These are phyloP conservation scores for Pseudochromis fuscus DNA, from an alignment of 2,797 vertebrate species.

Conservation along the genomic window DNA sequence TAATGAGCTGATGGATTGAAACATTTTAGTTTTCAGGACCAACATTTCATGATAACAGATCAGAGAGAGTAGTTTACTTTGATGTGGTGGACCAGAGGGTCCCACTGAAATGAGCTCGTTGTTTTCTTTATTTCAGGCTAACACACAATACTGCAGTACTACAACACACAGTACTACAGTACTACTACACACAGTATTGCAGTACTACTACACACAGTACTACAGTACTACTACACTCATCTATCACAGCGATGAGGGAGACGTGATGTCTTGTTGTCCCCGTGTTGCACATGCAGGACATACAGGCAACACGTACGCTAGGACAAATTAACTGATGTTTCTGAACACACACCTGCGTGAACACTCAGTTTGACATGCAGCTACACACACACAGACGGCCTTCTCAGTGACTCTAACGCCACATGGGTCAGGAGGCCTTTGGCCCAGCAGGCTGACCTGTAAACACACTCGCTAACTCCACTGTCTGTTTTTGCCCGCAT, in stretches of 20 bases:
- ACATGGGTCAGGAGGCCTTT: constrained; percentile 58
- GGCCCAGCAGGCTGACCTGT: constrained; percentile 44
- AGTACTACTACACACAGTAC: too few species aligned
- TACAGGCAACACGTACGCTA: too few species aligned
- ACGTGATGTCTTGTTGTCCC: neutral
- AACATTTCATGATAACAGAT: neutral
- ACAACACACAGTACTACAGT: too few species aligned
- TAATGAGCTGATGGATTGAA: neutral
- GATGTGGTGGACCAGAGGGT: neutral
- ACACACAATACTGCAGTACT: neutral
- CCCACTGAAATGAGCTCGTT: neutral
- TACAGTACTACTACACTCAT: too few species aligned
- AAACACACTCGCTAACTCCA: constrained; percentile 59
- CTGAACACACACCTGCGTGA: constrained; percentile 55
- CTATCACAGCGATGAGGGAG: too few species aligned
- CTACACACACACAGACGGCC: constrained; percentile 71
- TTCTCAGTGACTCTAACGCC: constrained; percentile 51
- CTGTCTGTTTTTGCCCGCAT: constrained; percentile 61
- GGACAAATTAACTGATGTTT: too few species aligned
- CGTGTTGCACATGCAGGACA: neutral
- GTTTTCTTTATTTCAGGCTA: neutral
- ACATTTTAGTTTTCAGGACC: neutral
- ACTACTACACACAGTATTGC: too few species aligned
- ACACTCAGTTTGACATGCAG: constrained; percentile 76
- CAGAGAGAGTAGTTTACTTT: neutral